Conservation (phyloP, 2,888 invertebrate species). For the Macrostomum cliftonense region DNA sequence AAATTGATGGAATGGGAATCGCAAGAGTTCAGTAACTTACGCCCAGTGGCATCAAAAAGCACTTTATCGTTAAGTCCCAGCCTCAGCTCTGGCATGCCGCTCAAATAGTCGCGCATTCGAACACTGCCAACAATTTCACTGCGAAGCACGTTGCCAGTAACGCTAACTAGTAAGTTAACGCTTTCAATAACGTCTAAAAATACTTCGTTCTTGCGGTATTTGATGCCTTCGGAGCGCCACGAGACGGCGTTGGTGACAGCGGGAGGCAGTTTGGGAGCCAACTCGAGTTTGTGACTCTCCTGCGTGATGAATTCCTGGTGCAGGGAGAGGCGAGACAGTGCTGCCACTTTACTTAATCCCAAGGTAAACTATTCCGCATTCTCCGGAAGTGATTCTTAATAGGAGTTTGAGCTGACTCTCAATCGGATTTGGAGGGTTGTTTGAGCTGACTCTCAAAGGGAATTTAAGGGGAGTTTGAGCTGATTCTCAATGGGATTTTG, state of each 20-base stretch:
- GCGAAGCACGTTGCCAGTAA: constrained; percentile 81
- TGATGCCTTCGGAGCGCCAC: constrained; percentile 93
- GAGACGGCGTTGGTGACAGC: constrained; percentile 99
- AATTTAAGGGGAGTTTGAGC: no score
- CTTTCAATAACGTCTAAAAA: constrained; percentile 96
- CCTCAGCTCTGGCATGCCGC: constrained; percentile 91
- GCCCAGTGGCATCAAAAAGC: constrained; percentile 83
- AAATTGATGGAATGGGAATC: no score
- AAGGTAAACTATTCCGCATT: no score
- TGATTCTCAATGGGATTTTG: no score
- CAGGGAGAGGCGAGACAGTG: no score
- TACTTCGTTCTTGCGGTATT: constrained; percentile 95
- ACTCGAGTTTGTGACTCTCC: constrained; percentile 87
- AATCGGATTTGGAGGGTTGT: no score
- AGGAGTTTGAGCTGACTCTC: no score
- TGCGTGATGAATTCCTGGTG: constrained; percentile 62
- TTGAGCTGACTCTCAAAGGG: no score
- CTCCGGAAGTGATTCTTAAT: no score
- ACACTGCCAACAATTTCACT: constrained; percentile 96
- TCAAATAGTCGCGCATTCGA: constrained; percentile 91
- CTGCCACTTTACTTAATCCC: background rate
- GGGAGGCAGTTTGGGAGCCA: constrained; percentile 84
- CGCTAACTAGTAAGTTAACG: constrained; percentile 64
- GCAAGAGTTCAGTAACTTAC: constrained; percentile 37
- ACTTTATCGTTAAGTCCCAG: constrained; percentile 90